Percentiles rank a stretch among this genome's conserved stretches.
Conservation (phyloP, 2,888 invertebrate genomes). For the Nudaria mundana region DNA sequence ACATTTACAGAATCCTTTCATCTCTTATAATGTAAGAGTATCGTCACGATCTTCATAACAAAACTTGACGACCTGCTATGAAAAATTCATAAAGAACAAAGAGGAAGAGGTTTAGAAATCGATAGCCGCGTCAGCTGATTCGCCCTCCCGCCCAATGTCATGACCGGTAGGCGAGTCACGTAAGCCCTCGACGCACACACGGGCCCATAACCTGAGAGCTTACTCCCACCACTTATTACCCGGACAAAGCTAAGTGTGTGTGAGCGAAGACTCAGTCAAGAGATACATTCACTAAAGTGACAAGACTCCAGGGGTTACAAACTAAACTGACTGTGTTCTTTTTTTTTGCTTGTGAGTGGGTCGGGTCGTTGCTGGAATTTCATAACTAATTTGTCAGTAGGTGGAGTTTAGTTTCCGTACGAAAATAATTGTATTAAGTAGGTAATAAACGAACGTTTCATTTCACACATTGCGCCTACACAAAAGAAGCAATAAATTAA, state of each 20-base stretch:
- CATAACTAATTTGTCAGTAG: too few relatives aligned
- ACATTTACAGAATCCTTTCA: too few relatives aligned
- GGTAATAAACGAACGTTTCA: neutral
- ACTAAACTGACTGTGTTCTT: too few relatives aligned
- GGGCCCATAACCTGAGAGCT: slow-evolving; percentile 3
- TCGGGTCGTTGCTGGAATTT: too few relatives aligned
- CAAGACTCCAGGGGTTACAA: too few relatives aligned
- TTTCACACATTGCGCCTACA: neutral
- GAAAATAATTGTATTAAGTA: too few relatives aligned
- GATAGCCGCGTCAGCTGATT: slow-evolving; percentile 74
- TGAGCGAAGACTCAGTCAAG: slow-evolving; percentile 5
- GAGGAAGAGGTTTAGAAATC: slow-evolving; percentile 67
- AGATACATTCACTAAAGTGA: slow-evolving; percentile 1
- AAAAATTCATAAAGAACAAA: slow-evolving; percentile 72
- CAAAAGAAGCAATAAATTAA: neutral
- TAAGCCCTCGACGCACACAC: slow-evolving; percentile 31
- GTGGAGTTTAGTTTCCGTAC: too few relatives aligned
- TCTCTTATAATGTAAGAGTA: too few relatives aligned
- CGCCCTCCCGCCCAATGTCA: slow-evolving; percentile 78
- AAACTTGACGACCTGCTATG: slow-evolving; percentile 45
- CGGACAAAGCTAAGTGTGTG: slow-evolving; percentile 14
- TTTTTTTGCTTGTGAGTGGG: too few relatives aligned
- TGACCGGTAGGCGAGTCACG: slow-evolving; percentile 49
- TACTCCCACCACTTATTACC: neutral
- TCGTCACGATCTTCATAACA: slow-evolving; percentile 46